phyloP scores from a whole-genome alignment of 2,888 invertebrate genomes.

The Mactromeris polynyma region DNA sequence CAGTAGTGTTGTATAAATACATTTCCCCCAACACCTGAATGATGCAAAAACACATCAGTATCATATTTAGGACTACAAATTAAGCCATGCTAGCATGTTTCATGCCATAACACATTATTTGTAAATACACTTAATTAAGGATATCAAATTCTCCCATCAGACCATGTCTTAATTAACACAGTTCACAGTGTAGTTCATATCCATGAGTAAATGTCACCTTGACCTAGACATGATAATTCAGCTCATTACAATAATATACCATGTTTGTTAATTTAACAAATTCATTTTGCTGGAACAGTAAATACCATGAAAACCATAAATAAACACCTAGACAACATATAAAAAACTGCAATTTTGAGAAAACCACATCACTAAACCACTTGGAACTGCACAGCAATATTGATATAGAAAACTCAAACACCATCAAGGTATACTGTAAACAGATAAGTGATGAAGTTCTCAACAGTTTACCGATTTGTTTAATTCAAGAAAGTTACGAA shows the following conservation, averaged over 20 bases:
- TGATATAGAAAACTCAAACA: too few species aligned
- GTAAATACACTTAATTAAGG: background rate
- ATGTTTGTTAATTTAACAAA: background rate
- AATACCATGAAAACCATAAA: background rate
- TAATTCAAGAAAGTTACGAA: too few species aligned
- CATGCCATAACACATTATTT: background rate
- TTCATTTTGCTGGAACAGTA: background rate
- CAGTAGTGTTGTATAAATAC: too few species aligned
- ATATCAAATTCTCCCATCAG: background rate
- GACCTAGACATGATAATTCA: background rate
- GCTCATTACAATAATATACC: background rate
- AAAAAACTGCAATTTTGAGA: background rate
- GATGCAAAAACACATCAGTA: background rate
- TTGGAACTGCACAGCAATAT: background rate
- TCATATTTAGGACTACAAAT: background rate
- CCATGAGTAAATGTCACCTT: background rate
- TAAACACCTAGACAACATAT: background rate
- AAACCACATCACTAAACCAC: background rate
- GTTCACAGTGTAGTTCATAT: background rate
- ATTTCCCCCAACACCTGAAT: background rate
- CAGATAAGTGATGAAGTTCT: too few species aligned
- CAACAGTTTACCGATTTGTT: too few species aligned
- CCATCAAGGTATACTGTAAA: too few species aligned
- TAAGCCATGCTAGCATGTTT: background rate
- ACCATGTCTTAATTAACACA: background rate